Conservation (phyloP, 2,888 invertebrate species). For the Cryptus armator region DNA sequence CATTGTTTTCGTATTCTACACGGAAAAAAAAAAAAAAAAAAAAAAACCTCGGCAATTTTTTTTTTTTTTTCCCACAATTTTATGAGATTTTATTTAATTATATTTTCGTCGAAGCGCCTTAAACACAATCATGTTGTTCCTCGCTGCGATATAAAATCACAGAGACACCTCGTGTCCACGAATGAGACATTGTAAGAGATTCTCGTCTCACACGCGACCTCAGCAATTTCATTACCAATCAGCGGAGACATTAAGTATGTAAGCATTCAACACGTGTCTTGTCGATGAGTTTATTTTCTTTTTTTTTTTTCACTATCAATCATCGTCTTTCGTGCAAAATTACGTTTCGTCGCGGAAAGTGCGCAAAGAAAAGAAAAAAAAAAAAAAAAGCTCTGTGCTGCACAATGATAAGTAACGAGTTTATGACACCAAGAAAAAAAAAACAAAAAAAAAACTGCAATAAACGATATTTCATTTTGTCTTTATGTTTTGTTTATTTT, state of each 20-base stretch:
- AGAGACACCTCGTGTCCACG: background rate
- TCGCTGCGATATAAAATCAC: slow-evolving; percentile 16
- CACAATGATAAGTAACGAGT: slow-evolving; percentile 58
- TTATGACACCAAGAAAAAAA: slow-evolving; percentile 40
- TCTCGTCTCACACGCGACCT: slow-evolving; percentile 33
- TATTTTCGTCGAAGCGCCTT: slow-evolving; percentile 18
- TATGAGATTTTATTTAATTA: slow-evolving; percentile 41
- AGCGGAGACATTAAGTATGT: background rate
- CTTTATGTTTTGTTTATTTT: slow-evolving; percentile 49
- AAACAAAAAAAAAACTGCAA: slow-evolving; percentile 35
- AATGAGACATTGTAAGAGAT: background rate
- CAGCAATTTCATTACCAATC: slow-evolving; percentile 46
- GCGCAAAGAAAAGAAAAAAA: slow-evolving; percentile 3
- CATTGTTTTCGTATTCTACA: background rate
- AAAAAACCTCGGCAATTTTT: background rate
- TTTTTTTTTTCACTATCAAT: slow-evolving; percentile 38
- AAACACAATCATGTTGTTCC: slow-evolving; percentile 53
- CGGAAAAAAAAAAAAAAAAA: background rate
- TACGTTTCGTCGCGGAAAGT: slow-evolving; percentile 40
- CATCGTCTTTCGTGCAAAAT: slow-evolving; percentile 40
- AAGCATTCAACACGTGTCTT: slow-evolving; percentile 14
- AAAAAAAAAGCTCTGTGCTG: slow-evolving; percentile 38
- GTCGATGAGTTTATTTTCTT: slow-evolving; percentile 24
- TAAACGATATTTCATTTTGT: slow-evolving; percentile 58
- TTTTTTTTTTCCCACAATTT: background rate